Conservation (phyloP, 2,113 vertebrate genomes). For the rat (Rattus norvegicus) region DNA sequence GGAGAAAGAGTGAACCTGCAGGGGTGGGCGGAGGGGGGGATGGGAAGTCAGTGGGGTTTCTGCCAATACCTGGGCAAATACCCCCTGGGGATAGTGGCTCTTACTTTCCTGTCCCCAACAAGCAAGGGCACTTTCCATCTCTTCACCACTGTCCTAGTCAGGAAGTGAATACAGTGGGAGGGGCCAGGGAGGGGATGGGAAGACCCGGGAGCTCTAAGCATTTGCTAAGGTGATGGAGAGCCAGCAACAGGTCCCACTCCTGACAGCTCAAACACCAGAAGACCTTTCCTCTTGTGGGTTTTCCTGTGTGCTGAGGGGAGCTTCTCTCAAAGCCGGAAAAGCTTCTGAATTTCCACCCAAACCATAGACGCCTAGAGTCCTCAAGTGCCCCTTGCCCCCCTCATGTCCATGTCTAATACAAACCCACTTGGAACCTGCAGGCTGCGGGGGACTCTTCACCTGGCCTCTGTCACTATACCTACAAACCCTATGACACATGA, state of each 20-base stretch:
- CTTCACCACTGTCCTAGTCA: not conserved
- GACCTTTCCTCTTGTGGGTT: accelerated
- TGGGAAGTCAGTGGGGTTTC: not conserved
- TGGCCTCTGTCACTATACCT: not conserved
- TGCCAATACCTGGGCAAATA: not conserved
- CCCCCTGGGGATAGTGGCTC: not conserved
- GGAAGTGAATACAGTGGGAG: not conserved
- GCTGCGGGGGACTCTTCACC: not conserved
- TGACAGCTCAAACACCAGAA: not conserved
- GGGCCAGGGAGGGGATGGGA: not conserved
- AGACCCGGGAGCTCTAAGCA: no score
- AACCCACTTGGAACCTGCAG: not conserved
- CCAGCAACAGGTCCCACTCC: no score
- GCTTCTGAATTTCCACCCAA: not conserved
- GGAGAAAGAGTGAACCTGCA: not conserved
- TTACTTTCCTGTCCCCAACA: accelerated
- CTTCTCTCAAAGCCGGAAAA: not conserved
- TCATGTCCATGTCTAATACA: no score
- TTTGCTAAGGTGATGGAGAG: not conserved
- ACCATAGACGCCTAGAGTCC: not conserved
- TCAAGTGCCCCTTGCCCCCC: not conserved
- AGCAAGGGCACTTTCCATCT: not conserved
- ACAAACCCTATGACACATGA: not conserved
- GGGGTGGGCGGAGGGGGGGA: not conserved
- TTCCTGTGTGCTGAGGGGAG: not conserved